A percentile compares a stretch with the other conserved stretches of the same genome.
Conservation (phyloP, 2,888 invertebrate species). For the Crematogaster levior region DNA sequence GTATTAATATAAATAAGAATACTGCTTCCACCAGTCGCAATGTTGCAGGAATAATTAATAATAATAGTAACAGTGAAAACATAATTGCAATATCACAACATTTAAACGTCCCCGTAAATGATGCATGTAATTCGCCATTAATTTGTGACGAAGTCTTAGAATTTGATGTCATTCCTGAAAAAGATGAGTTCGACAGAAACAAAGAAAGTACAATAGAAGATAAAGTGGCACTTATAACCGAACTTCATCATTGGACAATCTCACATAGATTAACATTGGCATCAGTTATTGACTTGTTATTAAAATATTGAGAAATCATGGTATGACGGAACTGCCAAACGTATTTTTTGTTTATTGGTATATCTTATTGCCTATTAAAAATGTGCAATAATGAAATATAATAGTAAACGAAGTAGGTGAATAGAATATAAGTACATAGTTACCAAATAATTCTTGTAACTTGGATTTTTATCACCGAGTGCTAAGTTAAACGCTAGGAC, state of each 20-base stretch:
- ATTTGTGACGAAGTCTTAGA: neutral
- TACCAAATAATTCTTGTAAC: slow-evolving; percentile 28
- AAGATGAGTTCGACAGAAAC: slow-evolving; percentile 13
- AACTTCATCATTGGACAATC: slow-evolving; percentile 11
- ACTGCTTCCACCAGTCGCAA: neutral
- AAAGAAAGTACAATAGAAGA: neutral
- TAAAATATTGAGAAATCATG: slow-evolving; percentile 27
- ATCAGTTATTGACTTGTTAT: slow-evolving; percentile 22
- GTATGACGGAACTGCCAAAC: slow-evolving; percentile 23
- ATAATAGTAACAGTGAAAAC: too few species aligned
- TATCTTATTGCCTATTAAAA: too few species aligned
- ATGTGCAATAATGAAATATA: too few species aligned
- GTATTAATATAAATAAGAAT: too few species aligned
- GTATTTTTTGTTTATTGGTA: too few species aligned
- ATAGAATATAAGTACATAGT: too few species aligned
- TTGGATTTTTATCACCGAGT: neutral
- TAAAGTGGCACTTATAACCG: neutral
- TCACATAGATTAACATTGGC: slow-evolving; percentile 9
- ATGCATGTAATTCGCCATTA: neutral
- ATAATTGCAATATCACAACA: neutral
- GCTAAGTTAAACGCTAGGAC: slow-evolving; percentile 8
- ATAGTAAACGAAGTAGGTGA: too few species aligned
- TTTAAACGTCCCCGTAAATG: slow-evolving; percentile 1
- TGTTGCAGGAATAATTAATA: neutral
- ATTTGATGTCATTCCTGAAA: neutral